These are phyloP conservation scores for Amblyopsis hoosieri DNA, from an alignment of 2,797 vertebrate species.

Conservation along the genomic window DNA sequence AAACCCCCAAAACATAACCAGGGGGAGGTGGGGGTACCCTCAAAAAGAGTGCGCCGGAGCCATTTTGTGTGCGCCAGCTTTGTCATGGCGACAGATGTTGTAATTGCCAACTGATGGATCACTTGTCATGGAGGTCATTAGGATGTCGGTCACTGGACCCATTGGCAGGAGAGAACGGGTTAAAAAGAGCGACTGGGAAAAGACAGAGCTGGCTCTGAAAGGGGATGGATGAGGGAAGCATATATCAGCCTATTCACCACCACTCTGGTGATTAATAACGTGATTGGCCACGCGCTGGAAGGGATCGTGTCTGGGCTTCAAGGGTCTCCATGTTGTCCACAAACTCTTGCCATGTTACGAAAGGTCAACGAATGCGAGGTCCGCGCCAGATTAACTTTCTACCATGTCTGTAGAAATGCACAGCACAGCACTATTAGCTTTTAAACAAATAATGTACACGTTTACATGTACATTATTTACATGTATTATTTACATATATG, in stretches of 20 bases:
- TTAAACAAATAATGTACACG: too few species aligned
- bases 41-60: constrained; percentile 61
- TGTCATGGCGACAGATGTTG: constrained; percentile 84
- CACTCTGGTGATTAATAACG: constrained; percentile 72
- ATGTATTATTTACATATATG: too few species aligned
- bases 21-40: constrained; percentile 67
- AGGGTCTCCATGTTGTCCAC: constrained; percentile 24
- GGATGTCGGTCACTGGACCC: constrained; percentile 58
- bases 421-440: constrained; percentile 12
- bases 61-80: constrained; percentile 71
- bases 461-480: too few species aligned
- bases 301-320: constrained; percentile 63
- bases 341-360: too few species aligned
- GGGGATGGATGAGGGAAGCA: constrained; percentile 63
- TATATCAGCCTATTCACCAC: constrained; percentile 72
- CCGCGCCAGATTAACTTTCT: constrained; percentile 36
- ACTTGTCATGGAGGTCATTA: constrained; percentile 79
- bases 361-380: too few species aligned
- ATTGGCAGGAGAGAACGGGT: constrained; percentile 62
- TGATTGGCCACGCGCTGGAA: constrained; percentile 74
- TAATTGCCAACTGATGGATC: constrained; percentile 88
- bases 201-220: constrained; percentile 58
- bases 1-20: constrained; percentile 70
- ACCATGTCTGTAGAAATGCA: constrained; percentile 21
- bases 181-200: constrained; percentile 71